A percentile compares a stretch with the other conserved stretches of the same genome.
phyloP scores from a whole-genome alignment of 2,888 invertebrate genomes.

The Brachylomia viminalis region DNA sequence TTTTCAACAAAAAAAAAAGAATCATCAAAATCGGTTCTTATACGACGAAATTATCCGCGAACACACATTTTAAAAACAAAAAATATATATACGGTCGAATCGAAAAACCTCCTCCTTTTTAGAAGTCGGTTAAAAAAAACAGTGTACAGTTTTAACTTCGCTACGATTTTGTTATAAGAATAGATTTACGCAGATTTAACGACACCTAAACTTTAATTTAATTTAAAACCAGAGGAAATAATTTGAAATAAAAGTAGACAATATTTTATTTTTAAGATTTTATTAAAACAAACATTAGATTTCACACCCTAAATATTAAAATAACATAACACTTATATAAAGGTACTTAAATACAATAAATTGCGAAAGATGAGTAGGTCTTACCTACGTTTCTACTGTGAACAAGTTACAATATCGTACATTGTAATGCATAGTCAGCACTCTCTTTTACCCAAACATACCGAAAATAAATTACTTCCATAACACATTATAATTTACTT shows the following conservation, averaged over 20 bases:
- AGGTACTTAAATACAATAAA: constrained; percentile 1
- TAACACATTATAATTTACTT: constrained; percentile 31
- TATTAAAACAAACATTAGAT: constrained; percentile 58
- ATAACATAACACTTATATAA: constrained; percentile 41
- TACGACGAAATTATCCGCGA: too few species aligned
- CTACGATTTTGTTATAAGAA: too few species aligned
- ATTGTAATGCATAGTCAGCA: constrained; percentile 10
- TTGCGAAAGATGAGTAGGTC: constrained; percentile 20
- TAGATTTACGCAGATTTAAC: too few species aligned
- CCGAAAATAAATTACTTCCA: constrained; percentile 40
- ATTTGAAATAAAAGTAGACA: background rate
- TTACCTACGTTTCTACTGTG: constrained; percentile 18
- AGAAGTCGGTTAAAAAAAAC: too few species aligned
- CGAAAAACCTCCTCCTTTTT: too few species aligned
- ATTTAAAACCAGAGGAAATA: background rate
- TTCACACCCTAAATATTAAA: constrained; percentile 53
- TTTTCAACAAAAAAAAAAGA: too few species aligned
- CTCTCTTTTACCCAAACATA: constrained; percentile 24
- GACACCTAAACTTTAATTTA: background rate
- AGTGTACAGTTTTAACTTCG: too few species aligned
- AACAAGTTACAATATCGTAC: background rate
- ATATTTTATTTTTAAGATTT: constrained; percentile 14
- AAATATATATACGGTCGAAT: too few species aligned
- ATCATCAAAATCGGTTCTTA: too few species aligned
- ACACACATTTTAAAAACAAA: too few species aligned